Evolutionary conservation across 1,140 invertebrate genomes (phyloP), one percentile per base, ranked within the genome.

Genomic region (Lepidurus packardi): DNA sequence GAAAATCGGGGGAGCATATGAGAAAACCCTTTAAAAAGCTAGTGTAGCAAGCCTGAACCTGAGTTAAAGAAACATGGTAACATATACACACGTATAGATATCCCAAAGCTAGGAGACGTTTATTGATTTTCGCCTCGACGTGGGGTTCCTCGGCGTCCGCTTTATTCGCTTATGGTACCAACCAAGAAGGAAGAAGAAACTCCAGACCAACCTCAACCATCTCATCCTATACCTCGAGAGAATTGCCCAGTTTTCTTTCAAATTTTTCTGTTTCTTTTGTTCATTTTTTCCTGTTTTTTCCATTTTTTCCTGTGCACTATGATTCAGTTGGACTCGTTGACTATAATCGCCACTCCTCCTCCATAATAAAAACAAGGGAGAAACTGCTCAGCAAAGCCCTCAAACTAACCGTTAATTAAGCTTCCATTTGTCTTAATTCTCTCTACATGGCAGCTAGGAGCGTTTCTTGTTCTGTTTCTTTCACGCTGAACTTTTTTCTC

Each of bases 121-220:
- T 65, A 65, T 65, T 65, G 53, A 65, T 65, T 65, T 65, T 65
- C 53, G 53, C 21, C 53, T 65, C 16, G 53, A n/a, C 53, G 16
- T 16, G 21, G 53, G 53, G 53, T n/a, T 65, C 21, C 47, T 65
- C 13, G 25, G 25, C 25, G 47, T 65, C 53, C 53, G 53, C 21
- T 34, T 21, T 65, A 65, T n/a, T 65, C 53, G 53, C 13, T 65
- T 21, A 65, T 21, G 16, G 10, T 65, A 65, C 53, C 34, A 34
- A 65, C 53, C 13, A 65, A 13, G 13, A 9, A 11, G 53, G 53
- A 34, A 34, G 53, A 21, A 13, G 16, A 16, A 65, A 65, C 53
- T 21, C 53, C 21, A 65, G 53, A 13, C 53, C 6, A 65, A n/a
- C 21, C 53, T 65, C 16, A 65, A 65, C 53, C 53, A 21, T 65